Evolutionary conservation across 1,140 invertebrate species (phyloP), one percentile per base, ranked within the genome.

Genomic region (Nymphalis io): DNA sequence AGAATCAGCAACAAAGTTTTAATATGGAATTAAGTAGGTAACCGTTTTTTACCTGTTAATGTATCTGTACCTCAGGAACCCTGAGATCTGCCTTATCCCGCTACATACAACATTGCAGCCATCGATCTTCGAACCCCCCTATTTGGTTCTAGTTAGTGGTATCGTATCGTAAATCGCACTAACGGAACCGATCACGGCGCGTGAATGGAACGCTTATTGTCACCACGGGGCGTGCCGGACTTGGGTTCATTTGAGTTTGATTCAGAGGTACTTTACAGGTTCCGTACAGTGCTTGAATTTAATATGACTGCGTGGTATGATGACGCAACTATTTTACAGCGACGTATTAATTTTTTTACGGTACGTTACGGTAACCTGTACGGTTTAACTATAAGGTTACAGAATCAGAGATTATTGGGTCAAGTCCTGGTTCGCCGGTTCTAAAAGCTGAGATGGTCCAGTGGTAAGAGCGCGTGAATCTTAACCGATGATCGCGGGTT

Each of bases 81-180:
- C 21, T 21, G 20, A 55, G 5, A 33, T 33, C 27, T 33, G 27
- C 16, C 12, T 5, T 15, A 15, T 55, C 21, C 21, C 12, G 18
- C 48, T 18, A 13, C 20, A 53, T 18, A 15, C 48, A 55, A 15
- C 51, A 27, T 1, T 27, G 40, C 13, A 44, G 51, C 20, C 51
- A 42, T 27, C 51, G 51, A 64, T 64, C 62, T 42, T 57, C 23
- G 0, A 20, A 16, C 44, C 18, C 44, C 69, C 69, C 58, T 71
- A 71, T 66, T 71, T 71, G 69, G 69, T 42, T 59, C 58, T 71
- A 71, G 69, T 66, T 71, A 71, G 69, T 66, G 69, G 44, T 71
- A 66, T 71, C 69, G 44, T 33, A 16, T 63, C 68, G 68, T 70
- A 70, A 63, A 70, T 70, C 68, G 68, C 60, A 40, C 60, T 70